Base-by-base conservation (phyloP, 2,113 vertebrate species). In the Columba livia region DNA sequence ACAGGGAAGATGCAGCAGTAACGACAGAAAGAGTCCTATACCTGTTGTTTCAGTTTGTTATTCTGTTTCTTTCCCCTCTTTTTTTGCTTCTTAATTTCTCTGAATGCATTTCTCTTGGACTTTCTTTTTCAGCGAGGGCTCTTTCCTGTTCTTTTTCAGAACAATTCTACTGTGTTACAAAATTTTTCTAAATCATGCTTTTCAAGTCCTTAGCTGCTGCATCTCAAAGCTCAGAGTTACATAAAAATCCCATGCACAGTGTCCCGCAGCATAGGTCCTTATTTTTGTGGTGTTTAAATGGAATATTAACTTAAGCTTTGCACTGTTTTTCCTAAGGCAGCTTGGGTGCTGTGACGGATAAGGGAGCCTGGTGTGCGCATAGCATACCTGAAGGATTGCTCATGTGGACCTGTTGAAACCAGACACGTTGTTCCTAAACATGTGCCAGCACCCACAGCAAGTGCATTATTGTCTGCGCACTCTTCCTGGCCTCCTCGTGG, bases 401-500 rank as follows among this genome's bases (percentile, higher is more conserved):
- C 13, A 1, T 18, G 19, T 29, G 50, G n/a, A 29, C 54, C 10
- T 26, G 19, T 9, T 21, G 31, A 47, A 85, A 47, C 8, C 15
- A 48, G 29, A 12, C 36, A 34, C 4, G 1, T 9, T 19, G 14
- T 6, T 23, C 1, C 2, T 29, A 34, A 50, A 21, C 19, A 29
- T 17, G 25, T 31, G 26, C 15, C 48, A 38, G 73, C n/a, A 29
- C 18, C 44, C 9, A 7, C 3, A 31, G 18, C 18, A 19, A 75
- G 56, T 5, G 8, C 23, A 1, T 2, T 50, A 6, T 6, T 18
- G 14, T 9, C 53, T 60, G 15, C 3, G 32, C 9, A 8, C 28
- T 78, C 38, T 65, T 71, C 50, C 29, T 44, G 64, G 72, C 88
- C 85, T 93, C 83, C 86, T 85, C 31, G 83, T 66, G 90, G 85